Conservation (phyloP, 2,888 invertebrate species). For the Galeruca laticollis region DNA sequence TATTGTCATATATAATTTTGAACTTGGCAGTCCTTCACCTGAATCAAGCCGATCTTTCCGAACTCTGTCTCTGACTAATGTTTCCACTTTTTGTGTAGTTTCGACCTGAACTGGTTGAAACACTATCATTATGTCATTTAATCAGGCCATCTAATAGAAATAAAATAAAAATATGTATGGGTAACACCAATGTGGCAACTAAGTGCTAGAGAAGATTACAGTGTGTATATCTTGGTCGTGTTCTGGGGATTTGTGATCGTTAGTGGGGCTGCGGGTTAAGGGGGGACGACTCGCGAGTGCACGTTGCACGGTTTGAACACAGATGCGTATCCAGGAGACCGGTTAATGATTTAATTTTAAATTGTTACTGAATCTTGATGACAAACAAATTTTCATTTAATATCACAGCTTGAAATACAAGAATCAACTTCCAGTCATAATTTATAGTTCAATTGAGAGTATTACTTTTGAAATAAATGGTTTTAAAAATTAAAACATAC, state of each 20-base stretch:
- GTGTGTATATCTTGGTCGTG: constrained; percentile 65
- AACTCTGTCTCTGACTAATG: constrained; percentile 17
- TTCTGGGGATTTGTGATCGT: constrained; percentile 64
- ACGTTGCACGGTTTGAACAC: constrained; percentile 50
- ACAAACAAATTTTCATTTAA: too few species aligned
- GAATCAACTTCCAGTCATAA: too few species aligned
- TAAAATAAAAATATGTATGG: constrained; percentile 34
- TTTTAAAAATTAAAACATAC: too few species aligned
- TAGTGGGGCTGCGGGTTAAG: constrained; percentile 50
- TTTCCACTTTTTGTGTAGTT: constrained; percentile 30
- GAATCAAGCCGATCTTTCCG: neutral
- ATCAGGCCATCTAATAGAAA: constrained; percentile 32
- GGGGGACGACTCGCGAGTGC: constrained; percentile 59
- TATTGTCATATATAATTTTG: neutral
- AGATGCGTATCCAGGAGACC: constrained; percentile 21
- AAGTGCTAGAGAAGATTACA: constrained; percentile 64
- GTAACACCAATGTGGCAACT: constrained; percentile 57
- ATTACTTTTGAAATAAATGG: too few species aligned
- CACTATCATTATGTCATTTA: constrained; percentile 37
- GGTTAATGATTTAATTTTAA: neutral
- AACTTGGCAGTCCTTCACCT: constrained; percentile 9
- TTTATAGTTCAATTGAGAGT: too few species aligned
- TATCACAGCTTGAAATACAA: too few species aligned
- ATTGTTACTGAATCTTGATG: neutral
- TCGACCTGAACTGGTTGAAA: constrained; percentile 30